Base-by-base conservation (phyloP, 1,140 invertebrate species). In the Drosophila carrolli region DNA sequence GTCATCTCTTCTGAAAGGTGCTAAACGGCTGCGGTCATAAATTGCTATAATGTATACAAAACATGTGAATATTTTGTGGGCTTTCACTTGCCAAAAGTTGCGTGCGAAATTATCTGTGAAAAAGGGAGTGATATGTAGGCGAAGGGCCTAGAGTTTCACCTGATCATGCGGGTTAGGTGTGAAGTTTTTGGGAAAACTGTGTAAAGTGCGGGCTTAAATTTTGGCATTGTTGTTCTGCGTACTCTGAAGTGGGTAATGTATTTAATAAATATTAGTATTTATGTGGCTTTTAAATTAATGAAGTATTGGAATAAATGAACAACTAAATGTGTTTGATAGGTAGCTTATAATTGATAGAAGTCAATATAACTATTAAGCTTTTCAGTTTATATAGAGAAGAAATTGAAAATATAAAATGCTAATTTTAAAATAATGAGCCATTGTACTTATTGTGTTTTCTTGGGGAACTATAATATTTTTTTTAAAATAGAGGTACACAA, bases 21-120 rank as follows among this genome's bases (percentile, higher is more conserved):
- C 77, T 80, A 84, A 85, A 74, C 77, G 47, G 81, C 75, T 77
- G 76, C 73, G 73, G 73, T 77, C 56, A 74, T 68, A 83, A 84
- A 77, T 83, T 71, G 75, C 47, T 80, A 63, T 76, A 46, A 75
- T 67, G 57, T 41, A 47, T 65, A 55, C 37, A 51, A 41, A 79
- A 55, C 56, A 73, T 71, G 44, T 56, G 81, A 78, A 60, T 59
- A 75, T 74, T 83, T 84, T 79, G 72, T 57, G 71, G 79, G 80
- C 80, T 83, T 82, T 82, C 75, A 83, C 80, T 70, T 65, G 78
- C 68, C 14, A 65, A 72, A 77, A 73, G 73, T 60, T 81, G 74
- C 79, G 79, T 82, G 74, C 68, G 51, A 82, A 73, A 75, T 66
- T 67, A 77, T 77, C 66, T 47, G 48, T 29, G 43, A 41, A 70